Percentiles rank a stretch among this genome's conserved stretches.
Evolutionary conservation across 2,113 vertebrate species (phyloP).

Genomic region (Nettapus auritus): DNA sequence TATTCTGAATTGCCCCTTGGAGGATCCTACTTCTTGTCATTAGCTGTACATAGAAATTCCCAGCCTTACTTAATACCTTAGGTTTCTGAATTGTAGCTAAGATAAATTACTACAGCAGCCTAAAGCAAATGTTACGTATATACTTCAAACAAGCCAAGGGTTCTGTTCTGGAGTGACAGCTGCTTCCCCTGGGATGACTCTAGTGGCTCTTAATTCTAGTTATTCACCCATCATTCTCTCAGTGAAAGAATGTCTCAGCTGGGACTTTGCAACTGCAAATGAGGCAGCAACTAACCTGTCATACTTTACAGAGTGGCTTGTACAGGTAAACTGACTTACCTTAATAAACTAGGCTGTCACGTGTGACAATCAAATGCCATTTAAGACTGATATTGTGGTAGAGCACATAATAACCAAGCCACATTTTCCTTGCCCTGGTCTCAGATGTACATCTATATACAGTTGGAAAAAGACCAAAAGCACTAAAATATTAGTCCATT

Average conservation of each 20-base stretch:
- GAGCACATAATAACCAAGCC: not conserved
- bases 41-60: slow-evolving; percentile 4
- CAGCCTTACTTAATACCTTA: slow-evolving; percentile 26
- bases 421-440: not conserved
- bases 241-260: not conserved
- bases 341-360: slow-evolving; percentile 10
- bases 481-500: not conserved
- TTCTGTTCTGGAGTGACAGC: slow-evolving; percentile 32
- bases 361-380: not conserved
- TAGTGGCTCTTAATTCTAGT: not conserved
- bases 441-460: not conserved
- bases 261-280: slow-evolving; percentile 4
- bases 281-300: not conserved
- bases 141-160: not conserved
- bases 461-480: not conserved
- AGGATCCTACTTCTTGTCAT: slow-evolving; percentile 36
- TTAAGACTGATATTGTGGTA: not conserved
- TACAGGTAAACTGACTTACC: not conserved
- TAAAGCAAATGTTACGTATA: not conserved
- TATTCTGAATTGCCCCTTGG: slow-evolving; percentile 14
- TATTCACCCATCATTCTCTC: not conserved
- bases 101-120: slow-evolving; percentile 20
- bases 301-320: not conserved
- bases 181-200: not conserved
- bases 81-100: slow-evolving; percentile 28